Base-by-base conservation (phyloP, 2,888 invertebrate species). In the Sericinus montela region DNA sequence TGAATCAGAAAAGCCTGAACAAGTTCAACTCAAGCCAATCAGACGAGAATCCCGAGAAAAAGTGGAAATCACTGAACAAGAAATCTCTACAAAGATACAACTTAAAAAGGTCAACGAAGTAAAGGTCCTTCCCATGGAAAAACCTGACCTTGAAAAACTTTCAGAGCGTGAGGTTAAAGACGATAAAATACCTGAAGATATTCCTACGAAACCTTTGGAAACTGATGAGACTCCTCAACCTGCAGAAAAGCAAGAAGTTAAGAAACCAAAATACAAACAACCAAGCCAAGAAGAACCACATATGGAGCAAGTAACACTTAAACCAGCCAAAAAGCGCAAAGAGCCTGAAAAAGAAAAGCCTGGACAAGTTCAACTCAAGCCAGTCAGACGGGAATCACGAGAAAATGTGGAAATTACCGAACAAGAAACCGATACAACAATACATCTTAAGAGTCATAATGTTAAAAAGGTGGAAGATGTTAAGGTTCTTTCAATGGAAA, bases 281-380 rank as follows among this genome's bases (percentile, higher is more conserved):
- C 69, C 67, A 5, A 80, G 80, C 14, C 63, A 74, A 9, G 72
- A 75, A 45, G 75, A 85, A 68, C 74, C 52, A 65, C 72, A 63
- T 60, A 78, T 78, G 44, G 89, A 90, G 66, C 82, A 88, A 58
- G 80, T 90, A 0, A 67, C 72, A 16, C 70, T 91, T 0, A 91
- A 91, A 52, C 90, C 91, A 1, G 59, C 82, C 19, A 19, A 19
- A 5, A 19, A 19, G 5, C 19, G 5, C 2, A 19, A 19, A 19
- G 5, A 2, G 2, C 19, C 5, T 19, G 19, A 19, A 19, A 19
- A 19, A 19, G 19, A 19, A 19, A 19, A 19, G 5, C 19, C 19
- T 19, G 19, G 5, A 19, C 19, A 19, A 19, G 19, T 19, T 2
- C 19, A 19, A 19, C 19, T 19, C 2, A 19, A 19, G 19, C 19